A percentile compares a stretch with the other conserved stretches of the same genome.
phyloP scores from a whole-genome alignment of 2,888 invertebrate species.

The Rhingia rostrata region DNA sequence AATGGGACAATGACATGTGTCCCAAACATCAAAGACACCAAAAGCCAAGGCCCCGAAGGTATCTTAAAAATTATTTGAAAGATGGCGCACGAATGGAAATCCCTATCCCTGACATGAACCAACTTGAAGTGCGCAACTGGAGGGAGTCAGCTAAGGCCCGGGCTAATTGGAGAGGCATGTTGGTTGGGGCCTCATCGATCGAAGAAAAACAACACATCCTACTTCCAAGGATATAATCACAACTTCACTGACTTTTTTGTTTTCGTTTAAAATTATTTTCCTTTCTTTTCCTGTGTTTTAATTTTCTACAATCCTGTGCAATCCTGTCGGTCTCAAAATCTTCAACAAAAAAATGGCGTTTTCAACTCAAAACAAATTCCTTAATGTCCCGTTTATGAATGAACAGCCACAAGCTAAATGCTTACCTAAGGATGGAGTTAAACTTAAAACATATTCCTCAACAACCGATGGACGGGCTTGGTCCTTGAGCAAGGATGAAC shows the following conservation, averaged over 20 bases:
- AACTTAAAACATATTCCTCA: slow-evolving; percentile 80
- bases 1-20: no score
- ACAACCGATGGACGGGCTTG: slow-evolving; percentile 80
- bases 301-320: neutral
- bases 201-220: no score
- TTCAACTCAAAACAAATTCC: slow-evolving; percentile 81
- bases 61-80: no score
- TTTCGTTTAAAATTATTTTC: slow-evolving; percentile 43
- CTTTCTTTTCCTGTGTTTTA: slow-evolving; percentile 27
- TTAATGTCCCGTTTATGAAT: slow-evolving; percentile 80
- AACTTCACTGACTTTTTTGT: slow-evolving; percentile 18
- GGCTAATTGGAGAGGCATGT: no score
- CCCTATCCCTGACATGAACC: no score
- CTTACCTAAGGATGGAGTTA: slow-evolving; percentile 76
- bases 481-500: slow-evolving; percentile 78
- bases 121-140: no score
- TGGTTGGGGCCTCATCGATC: no score
- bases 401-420: slow-evolving; percentile 76
- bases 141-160: no score
- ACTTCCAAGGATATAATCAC: no score
- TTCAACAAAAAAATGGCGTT: slow-evolving; percentile 78
- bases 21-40: no score
- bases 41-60: no score
- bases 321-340: slow-evolving; percentile 1
- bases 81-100: no score